Evolutionary conservation across 2,797 vertebrate species (phyloP), one percentile per base, ranked within the genome.

Genomic region (Lithobates sylvaticus): DNA sequence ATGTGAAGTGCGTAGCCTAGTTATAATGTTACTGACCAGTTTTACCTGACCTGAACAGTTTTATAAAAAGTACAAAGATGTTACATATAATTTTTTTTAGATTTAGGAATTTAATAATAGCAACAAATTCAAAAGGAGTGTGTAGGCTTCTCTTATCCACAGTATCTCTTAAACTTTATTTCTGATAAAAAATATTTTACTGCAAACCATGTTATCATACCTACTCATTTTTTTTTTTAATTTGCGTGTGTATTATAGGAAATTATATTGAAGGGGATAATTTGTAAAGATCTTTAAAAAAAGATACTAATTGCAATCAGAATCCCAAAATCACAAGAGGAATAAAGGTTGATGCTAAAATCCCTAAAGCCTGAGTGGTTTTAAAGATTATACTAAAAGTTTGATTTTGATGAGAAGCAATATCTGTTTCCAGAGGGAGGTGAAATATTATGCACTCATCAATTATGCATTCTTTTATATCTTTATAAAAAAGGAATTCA

Each of bases 371-470:
- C 88, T 88, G 87, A 90, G 89, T 86, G 72, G 36, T 18, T 87
- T 89, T 88, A 86, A 85, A 89, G 90, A 89, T 78, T 84, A 88
- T 87, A 85, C 67, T 78, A 71, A 89, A 90, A 7, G 70, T 89
- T 85, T 90, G 90, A 91, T 89, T 88, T 91, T 89, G 83, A 90
- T 91, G 77, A 88, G 89, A 90, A 86, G 89, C 88, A 90, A 92
- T 91, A 91, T 76, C 85, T 88, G 50, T 89, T 89, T 88, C 89
- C 87, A 91, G 76, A 88, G 90, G 89, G 87, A 91, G 83, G 32
- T 76, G 79, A 89, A 88, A 90, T 91, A 89, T 89, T 92, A 91
- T 91, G 50, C 89, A 88, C 87, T 91, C 86, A 88, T 91, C 44
- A 86, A 89, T 92, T 90, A 91, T 90, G 64, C 39, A 86, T 91